phyloP scores from a whole-genome alignment of 2,113 vertebrate genomes.

The Anoplopoma fimbria region DNA sequence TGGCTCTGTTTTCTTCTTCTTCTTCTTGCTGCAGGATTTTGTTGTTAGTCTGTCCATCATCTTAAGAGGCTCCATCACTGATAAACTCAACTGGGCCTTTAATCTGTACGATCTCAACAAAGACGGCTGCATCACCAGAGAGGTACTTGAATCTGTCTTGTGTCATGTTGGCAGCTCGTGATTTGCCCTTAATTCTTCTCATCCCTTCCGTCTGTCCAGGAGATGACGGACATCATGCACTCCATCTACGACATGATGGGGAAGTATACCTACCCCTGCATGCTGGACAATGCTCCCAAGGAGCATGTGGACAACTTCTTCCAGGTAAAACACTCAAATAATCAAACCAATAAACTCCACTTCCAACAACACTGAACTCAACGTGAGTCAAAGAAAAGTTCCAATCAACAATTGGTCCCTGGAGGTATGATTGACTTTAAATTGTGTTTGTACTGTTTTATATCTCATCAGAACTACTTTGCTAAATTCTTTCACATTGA shows the following conservation, averaged over 20 bases:
- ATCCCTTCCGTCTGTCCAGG: slow-evolving; percentile 80
- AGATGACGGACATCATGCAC: slow-evolving; percentile 97
- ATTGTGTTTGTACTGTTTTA: neutral
- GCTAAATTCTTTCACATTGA: neutral
- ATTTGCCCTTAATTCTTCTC: neutral
- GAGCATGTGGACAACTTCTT: slow-evolving; percentile 97
- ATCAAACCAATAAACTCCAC: neutral
- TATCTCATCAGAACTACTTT: neutral
- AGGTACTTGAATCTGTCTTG: slow-evolving; percentile 78
- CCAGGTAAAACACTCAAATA: slow-evolving; percentile 83
- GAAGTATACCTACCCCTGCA: slow-evolving; percentile 90
- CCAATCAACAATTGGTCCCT: no score
- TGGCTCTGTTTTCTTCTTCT: neutral
- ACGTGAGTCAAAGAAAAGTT: no score
- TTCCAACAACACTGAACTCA: neutral
- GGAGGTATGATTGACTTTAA: no score
- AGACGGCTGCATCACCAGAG: slow-evolving; percentile 97
- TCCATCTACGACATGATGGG: slow-evolving; percentile 99
- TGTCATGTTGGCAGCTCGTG: neutral
- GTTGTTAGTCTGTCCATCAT: slow-evolving; percentile 93
- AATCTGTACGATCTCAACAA: slow-evolving; percentile 97
- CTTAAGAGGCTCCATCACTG: slow-evolving; percentile 91
- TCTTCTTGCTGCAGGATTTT: slow-evolving; percentile 87
- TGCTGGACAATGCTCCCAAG: slow-evolving; percentile 88
- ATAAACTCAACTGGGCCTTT: slow-evolving; percentile 96